phyloP scores from a whole-genome alignment of 2,113 vertebrate species.

The Sebastes fasciatus region DNA sequence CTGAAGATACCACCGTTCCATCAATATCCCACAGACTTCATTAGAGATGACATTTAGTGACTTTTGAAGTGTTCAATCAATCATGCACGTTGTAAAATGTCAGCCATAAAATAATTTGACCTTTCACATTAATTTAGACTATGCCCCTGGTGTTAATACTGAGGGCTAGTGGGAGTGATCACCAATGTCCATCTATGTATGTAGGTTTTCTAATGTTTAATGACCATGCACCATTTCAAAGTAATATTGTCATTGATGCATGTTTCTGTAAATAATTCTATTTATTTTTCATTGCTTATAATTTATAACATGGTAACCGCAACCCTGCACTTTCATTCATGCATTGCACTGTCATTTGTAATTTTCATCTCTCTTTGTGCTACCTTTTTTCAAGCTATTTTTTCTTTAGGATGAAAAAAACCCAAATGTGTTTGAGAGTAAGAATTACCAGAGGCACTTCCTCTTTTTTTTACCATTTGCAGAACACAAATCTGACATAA shows the following conservation, averaged over 20 bases:
- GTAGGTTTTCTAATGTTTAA: neutral
- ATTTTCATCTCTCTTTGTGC: too few species aligned
- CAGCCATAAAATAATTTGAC: constrained; percentile 63
- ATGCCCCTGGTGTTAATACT: neutral
- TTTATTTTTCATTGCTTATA: neutral
- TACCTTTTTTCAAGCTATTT: neutral
- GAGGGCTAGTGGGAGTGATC: neutral
- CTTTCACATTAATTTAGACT: constrained; percentile 57
- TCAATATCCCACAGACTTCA: constrained; percentile 41
- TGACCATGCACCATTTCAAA: neutral
- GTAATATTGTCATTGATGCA: neutral
- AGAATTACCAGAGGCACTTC: neutral
- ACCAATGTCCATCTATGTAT: neutral
- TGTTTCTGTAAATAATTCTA: neutral
- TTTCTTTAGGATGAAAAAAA: neutral
- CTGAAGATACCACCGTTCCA: constrained; percentile 15
- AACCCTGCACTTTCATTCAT: neutral
- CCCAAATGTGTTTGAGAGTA: neutral
- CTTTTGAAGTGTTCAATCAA: constrained; percentile 54
- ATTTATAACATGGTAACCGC: neutral
- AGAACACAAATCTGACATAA: constrained; percentile 26
- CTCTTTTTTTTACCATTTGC: neutral
- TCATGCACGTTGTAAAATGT: constrained; percentile 60
- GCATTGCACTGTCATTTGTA: neutral
- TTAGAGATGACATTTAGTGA: constrained; percentile 67